These are phyloP conservation scores for Hepsetus odoe DNA, from an alignment of 2,113 vertebrate genomes.

Conservation along the genomic window DNA sequence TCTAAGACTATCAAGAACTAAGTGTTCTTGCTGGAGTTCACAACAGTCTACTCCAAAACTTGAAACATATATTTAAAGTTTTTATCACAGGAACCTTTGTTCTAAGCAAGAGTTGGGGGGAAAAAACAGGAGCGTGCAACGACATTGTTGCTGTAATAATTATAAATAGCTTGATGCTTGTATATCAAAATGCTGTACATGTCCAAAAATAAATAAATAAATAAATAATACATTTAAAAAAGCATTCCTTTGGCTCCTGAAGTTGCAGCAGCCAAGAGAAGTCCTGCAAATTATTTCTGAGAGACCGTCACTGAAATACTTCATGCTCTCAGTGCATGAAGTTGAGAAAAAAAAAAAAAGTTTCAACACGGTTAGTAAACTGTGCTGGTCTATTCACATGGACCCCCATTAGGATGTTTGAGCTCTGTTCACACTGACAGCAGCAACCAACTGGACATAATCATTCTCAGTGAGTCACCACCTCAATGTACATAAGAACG, in stretches of 20 bases:
- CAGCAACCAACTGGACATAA: not conserved
- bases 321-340: not conserved
- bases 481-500: constrained; percentile 19
- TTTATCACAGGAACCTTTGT: constrained; percentile 57
- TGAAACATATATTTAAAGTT: constrained; percentile 56
- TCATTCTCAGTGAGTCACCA: constrained; percentile 5
- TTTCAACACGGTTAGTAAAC: not conserved
- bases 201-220: too few species aligned
- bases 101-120: constrained; percentile 48
- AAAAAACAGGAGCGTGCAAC: constrained; percentile 32
- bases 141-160: not conserved
- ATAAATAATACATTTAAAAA: not conserved
- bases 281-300: not conserved
- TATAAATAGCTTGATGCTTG: not conserved
- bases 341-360: not conserved
- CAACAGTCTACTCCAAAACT: constrained; percentile 62
- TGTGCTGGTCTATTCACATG: not conserved
- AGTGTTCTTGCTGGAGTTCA: constrained; percentile 59
- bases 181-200: not conserved
- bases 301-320: not conserved
- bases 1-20: constrained; percentile 62
- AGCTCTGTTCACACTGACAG: not conserved
- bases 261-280: not conserved
- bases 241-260: not conserved
- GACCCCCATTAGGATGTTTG: too few species aligned